Evolutionary conservation across 2,888 invertebrate genomes (phyloP), one percentile per base, ranked within the genome.

Genomic region (Dorcus parallelipipedus): DNA sequence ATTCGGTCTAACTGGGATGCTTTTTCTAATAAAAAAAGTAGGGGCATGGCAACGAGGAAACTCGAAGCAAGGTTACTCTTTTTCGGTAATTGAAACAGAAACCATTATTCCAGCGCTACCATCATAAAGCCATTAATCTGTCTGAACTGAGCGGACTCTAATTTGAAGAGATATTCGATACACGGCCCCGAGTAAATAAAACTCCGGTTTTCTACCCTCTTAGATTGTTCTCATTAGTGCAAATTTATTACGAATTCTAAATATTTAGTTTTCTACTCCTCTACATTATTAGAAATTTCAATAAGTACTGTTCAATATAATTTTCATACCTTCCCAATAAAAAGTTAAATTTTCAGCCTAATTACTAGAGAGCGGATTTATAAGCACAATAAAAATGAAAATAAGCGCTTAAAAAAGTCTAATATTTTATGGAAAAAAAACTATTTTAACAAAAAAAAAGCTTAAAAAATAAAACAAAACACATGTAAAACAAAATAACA

Each of bases 121-220:
- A 62, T 64, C 61, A 64, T 62, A 64, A 64, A 59, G 59, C 62
- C 64, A 64, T 64, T 64, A 64, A 62, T 62, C 61, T 58, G 59
- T 62, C 62, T 58, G 51, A 53, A 57, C 59, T 23, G 54, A 59
- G 57, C 57, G 52, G 58, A 64, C 59, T 61, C 58, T 59, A 62
- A 64, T 62, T 64, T 58, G 59, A 61, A 52, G 52, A 58, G 62
- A 62, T 59, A 62, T 55, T 61, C 59, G 59, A 64, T 64, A 58
- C 56, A 54, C 10, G 39, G 40, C 14, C 49, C 23, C 45, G 50
- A 39, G 40, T 56, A 56, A 51, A 56, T 56, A 56, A 56, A 56
- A 56, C 26, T 10, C 39, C 38, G 23, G 47, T 33, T 20, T 52
- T 39, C 26, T 20, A 20, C 20, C 45, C 10, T 42, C 42, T 14